Conservation (phyloP, 2,888 invertebrate genomes). For the Hymenopus coronatus region DNA sequence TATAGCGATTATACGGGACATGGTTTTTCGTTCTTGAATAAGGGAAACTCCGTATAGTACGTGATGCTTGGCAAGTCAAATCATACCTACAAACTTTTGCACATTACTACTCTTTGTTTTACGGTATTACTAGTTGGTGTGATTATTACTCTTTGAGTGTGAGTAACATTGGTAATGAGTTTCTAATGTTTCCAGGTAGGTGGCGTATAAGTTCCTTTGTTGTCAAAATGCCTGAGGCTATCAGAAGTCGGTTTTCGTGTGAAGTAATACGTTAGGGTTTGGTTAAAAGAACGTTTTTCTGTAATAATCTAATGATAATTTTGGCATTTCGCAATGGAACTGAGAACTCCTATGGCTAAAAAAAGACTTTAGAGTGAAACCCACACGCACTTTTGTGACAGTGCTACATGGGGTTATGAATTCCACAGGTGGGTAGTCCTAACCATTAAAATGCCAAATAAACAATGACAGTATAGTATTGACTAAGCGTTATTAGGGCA, state of each 20-base stretch:
- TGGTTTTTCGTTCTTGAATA: no score
- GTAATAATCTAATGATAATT: not conserved
- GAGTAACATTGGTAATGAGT: not conserved
- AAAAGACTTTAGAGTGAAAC: not conserved
- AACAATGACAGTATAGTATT: not conserved
- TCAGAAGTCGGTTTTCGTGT: slow-evolving; percentile 4
- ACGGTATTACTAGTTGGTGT: no score
- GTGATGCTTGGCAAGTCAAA: no score
- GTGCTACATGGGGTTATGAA: not conserved
- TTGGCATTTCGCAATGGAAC: not conserved
- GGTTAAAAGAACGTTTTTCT: not conserved
- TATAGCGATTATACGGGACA: no score
- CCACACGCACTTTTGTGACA: not conserved
- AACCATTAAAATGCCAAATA: not conserved
- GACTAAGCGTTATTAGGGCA: not conserved
- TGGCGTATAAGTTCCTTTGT: slow-evolving; percentile 22
- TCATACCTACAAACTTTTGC: no score
- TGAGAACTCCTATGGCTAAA: not conserved
- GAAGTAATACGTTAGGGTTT: slow-evolving; percentile 12
- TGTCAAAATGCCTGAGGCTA: slow-evolving; percentile 22
- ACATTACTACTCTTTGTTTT: no score
- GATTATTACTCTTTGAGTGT: no score
- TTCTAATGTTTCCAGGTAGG: slow-evolving; percentile 2
- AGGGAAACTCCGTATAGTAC: no score
- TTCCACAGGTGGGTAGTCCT: slow-evolving; percentile 4